These are phyloP conservation scores for Porites cylindrica DNA, from an alignment of 92 coral and sea anemone genomes.

Conservation along the genomic window DNA sequence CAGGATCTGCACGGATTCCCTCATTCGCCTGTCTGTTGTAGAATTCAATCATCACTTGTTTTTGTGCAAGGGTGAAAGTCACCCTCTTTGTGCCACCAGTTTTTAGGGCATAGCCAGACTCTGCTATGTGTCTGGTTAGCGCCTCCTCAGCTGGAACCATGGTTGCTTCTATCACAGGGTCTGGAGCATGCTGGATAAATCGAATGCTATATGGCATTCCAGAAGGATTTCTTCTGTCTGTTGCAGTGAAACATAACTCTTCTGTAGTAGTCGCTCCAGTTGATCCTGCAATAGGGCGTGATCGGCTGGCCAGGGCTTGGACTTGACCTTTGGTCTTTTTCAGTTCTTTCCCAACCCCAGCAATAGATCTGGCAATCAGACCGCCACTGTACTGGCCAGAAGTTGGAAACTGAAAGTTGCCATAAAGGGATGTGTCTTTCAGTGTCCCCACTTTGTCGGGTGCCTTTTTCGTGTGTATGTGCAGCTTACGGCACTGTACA, in stretches of 20 bases:
- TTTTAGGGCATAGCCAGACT: too few relatives aligned
- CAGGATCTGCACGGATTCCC: constrained; percentile 35
- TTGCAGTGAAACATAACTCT: too few relatives aligned
- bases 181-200: too few relatives aligned
- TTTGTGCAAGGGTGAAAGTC: constrained; percentile 7
- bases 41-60: constrained; percentile 39
- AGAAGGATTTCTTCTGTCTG: too few relatives aligned
- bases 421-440: too few relatives aligned
- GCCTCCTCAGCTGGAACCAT: too few relatives aligned
- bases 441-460: neutral
- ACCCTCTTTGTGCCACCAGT: too few relatives aligned
- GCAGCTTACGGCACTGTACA: constrained; percentile 32
- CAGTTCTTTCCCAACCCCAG: constrained; percentile 32
- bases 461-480: constrained; percentile 30
- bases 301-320: neutral
- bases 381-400: constrained; percentile 8
- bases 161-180: too few relatives aligned
- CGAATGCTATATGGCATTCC: too few relatives aligned
- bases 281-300: too few relatives aligned
- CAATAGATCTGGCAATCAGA: constrained; percentile 33
- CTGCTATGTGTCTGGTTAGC: too few relatives aligned
- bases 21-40: constrained; percentile 30
- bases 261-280: too few relatives aligned
- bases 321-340: constrained; percentile 30
- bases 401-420: constrained; percentile 44